phyloP scores from a whole-genome alignment of 1,140 invertebrate genomes.

The Drosophila bifasciata region DNA sequence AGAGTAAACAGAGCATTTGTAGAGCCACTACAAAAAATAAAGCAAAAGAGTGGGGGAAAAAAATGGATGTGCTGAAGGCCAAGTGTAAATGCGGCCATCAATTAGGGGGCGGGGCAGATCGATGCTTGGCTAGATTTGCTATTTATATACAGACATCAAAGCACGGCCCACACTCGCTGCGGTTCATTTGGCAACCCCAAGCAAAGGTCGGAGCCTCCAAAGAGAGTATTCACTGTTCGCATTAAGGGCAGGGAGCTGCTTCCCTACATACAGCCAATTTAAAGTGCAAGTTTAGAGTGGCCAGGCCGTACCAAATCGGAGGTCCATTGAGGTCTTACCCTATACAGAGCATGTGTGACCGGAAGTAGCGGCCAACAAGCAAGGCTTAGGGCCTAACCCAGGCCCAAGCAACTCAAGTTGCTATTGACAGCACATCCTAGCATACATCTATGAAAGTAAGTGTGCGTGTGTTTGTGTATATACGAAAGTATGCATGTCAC shows the following conservation, averaged over 20 bases:
- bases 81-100: slow-evolving; percentile 49
- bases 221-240: slow-evolving; percentile 35
- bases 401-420: slow-evolving; percentile 32
- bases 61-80: slow-evolving; percentile 38
- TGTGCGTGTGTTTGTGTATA: slow-evolving; percentile 31
- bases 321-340: slow-evolving; percentile 35
- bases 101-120: slow-evolving; percentile 48
- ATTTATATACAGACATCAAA: slow-evolving; percentile 65
- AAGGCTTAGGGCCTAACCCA: slow-evolving; percentile 18
- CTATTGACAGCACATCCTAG: slow-evolving; percentile 50
- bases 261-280: slow-evolving; percentile 32
- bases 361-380: slow-evolving; percentile 44
- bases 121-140: slow-evolving; percentile 26
- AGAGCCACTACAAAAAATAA: slow-evolving; percentile 11
- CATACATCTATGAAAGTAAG: slow-evolving; percentile 23
- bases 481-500: slow-evolving; percentile 50
- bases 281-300: slow-evolving; percentile 42
- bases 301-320: slow-evolving; percentile 18
- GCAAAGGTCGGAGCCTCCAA: neutral
- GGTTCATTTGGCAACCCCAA: slow-evolving; percentile 45
- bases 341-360: slow-evolving; percentile 27
- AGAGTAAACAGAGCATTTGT: slow-evolving; percentile 23
- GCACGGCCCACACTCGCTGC: slow-evolving; percentile 26
- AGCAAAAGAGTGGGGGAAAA: neutral
- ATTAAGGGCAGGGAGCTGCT: no score